Evolutionary conservation across 1,140 invertebrate species (phyloP).

Genomic region (Papilio glaucus): DNA sequence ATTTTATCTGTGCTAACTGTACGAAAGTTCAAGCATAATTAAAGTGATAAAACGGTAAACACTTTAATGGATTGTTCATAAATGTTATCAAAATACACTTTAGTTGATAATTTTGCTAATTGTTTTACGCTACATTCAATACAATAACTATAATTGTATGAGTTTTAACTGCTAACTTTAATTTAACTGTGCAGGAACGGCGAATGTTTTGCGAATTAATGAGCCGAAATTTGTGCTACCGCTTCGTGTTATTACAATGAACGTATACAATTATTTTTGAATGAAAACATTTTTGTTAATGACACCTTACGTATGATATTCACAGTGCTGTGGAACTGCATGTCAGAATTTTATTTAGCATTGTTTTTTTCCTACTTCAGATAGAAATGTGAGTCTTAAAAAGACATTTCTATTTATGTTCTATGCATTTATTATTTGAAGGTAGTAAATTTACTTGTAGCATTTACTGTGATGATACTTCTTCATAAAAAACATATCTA

Average conservation of each 20-base stretch:
- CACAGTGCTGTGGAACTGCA: background rate
- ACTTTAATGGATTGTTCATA: constrained; percentile 18
- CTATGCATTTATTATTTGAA: no score
- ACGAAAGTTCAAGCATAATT: background rate
- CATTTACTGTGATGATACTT: no score
- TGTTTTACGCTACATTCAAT: constrained; percentile 23
- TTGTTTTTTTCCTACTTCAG: no score
- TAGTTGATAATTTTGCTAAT: constrained; percentile 23
- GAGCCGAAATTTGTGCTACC: constrained; percentile 12
- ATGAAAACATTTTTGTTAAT: constrained; percentile 20
- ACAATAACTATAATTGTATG: constrained; percentile 18
- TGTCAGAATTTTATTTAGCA: no score
- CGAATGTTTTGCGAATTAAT: constrained; percentile 19
- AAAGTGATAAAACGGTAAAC: constrained; percentile 2
- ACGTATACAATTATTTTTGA: background rate
- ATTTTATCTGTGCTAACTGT: background rate
- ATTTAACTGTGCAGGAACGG: constrained; percentile 13
- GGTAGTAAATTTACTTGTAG: no score
- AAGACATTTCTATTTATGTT: no score
- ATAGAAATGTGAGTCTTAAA: no score
- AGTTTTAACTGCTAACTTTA: constrained; percentile 27
- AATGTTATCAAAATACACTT: constrained; percentile 18
- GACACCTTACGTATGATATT: background rate
- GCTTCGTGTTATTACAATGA: constrained; percentile 13
- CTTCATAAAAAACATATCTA: no score